Percentiles rank a stretch among this genome's conserved stretches.
phyloP scores from a whole-genome alignment of 2,888 invertebrate species.

The Bhutanitis thaidina region DNA sequence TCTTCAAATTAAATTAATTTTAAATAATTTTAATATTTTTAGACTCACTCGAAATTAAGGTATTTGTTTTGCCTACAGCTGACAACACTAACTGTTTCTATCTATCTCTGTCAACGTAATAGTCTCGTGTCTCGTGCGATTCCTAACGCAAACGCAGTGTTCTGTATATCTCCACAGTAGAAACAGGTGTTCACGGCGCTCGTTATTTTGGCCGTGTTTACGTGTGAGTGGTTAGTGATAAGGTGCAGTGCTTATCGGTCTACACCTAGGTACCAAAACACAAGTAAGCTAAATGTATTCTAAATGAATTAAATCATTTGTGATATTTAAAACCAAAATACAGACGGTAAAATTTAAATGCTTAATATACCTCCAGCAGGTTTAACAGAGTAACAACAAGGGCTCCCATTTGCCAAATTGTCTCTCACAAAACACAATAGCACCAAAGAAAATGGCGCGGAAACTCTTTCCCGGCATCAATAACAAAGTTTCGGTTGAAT shows the following conservation, averaged over 20 bases:
- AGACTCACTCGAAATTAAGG: background rate
- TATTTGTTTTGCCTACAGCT: background rate
- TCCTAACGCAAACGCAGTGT: conserved; percentile 20
- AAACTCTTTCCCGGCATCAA: conserved; percentile 71
- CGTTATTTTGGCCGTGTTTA: conserved; percentile 38
- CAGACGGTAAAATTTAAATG: no score
- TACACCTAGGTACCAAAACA: background rate
- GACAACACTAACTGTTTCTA: conserved; percentile 8
- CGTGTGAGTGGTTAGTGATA: conserved; percentile 58
- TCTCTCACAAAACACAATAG: conserved; percentile 32
- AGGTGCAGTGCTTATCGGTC: conserved; percentile 29
- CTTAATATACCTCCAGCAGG: no score
- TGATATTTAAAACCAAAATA: no score
- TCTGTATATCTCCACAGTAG: background rate
- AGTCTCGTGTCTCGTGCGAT: conserved; percentile 6
- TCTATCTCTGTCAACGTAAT: conserved; percentile 19
- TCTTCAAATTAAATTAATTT: no score
- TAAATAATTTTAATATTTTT: no score
- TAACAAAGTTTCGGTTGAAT: conserved; percentile 46
- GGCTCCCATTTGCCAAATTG: conserved; percentile 44
- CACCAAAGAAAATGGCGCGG: conserved; percentile 70
- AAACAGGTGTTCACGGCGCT: background rate
- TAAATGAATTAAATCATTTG: no score
- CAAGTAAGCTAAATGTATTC: conserved; percentile 3
- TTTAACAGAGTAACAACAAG: no score